Evolutionary conservation across 2,113 vertebrate genomes (phyloP).

Genomic region (Coregonus clupeaformis): DNA sequence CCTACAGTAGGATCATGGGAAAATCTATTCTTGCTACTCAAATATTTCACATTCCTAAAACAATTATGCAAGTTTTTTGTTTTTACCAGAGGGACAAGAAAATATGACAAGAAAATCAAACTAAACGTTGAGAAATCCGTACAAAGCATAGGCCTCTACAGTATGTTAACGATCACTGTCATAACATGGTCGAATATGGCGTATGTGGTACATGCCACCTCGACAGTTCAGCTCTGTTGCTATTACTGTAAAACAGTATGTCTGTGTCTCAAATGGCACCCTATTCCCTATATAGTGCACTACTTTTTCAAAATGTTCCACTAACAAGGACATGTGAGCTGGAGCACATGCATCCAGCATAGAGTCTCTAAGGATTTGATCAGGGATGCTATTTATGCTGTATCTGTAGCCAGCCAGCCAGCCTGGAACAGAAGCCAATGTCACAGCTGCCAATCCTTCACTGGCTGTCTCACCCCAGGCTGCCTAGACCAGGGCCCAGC

Average conservation of each 20-base stretch:
- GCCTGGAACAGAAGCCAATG: neutral
- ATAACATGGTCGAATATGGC: too few relatives aligned
- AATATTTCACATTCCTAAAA: neutral
- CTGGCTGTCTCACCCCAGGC: neutral
- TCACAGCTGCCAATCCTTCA: neutral
- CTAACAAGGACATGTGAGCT: neutral
- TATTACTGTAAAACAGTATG: neutral
- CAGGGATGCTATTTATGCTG: neutral
- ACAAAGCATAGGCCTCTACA: too few relatives aligned
- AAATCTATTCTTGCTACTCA: neutral
- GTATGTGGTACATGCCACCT: too few relatives aligned
- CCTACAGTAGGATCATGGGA: neutral
- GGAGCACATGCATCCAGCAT: neutral
- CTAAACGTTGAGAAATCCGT: too few relatives aligned
- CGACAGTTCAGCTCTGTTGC: neutral
- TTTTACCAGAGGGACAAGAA: too few relatives aligned
- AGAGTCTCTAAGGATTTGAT: neutral
- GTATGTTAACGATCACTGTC: too few relatives aligned
- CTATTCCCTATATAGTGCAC: too few relatives aligned
- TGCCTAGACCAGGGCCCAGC: neutral
- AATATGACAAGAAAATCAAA: too few relatives aligned
- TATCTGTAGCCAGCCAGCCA: neutral
- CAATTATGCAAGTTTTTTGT: too few relatives aligned
- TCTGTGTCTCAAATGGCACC: neutral
- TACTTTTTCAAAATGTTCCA: neutral